Percentiles rank a stretch among this genome's conserved stretches.
Conservation (phyloP, 2,113 vertebrate genomes). For the Pomatostomus ruficeps region DNA sequence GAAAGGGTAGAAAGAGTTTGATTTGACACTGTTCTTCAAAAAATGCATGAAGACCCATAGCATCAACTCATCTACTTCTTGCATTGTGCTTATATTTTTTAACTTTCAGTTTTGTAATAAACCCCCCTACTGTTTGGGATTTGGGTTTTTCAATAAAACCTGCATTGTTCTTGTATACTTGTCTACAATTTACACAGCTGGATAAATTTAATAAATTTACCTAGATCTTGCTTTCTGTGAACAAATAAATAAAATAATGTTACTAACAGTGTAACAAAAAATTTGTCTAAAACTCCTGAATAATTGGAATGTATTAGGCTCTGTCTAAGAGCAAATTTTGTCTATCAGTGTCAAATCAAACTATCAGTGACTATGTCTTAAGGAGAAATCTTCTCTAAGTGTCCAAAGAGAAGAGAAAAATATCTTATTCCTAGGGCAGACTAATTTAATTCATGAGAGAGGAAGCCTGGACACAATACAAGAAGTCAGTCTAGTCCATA, state of each 20-base stretch:
- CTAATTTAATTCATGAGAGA: not conserved
- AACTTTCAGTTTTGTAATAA: not conserved
- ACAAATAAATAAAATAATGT: not conserved
- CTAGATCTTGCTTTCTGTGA: not conserved
- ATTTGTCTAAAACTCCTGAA: not conserved
- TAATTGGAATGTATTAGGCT: not conserved
- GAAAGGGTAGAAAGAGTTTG: not conserved
- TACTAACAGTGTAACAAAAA: not conserved
- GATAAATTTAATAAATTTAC: not conserved
- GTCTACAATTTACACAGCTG: not conserved
- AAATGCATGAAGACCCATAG: not conserved
- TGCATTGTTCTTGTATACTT: not conserved
- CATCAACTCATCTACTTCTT: not conserved
- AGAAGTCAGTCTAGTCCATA: not conserved
- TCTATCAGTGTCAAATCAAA: not conserved
- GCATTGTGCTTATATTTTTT: not conserved
- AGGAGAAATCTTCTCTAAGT: not conserved
- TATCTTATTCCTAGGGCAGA: not conserved
- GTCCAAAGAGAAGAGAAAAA: not conserved
- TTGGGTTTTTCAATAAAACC: not conserved
- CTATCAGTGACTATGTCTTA: not conserved
- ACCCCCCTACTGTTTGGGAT: rapidly evolving
- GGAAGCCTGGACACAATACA: not conserved
- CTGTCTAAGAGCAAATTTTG: not conserved
- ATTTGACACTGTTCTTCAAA: not conserved